Evolutionary conservation across 1,140 invertebrate species (phyloP), one percentile per base, ranked within the genome.

Genomic region (Scaptomyza hsui): DNA sequence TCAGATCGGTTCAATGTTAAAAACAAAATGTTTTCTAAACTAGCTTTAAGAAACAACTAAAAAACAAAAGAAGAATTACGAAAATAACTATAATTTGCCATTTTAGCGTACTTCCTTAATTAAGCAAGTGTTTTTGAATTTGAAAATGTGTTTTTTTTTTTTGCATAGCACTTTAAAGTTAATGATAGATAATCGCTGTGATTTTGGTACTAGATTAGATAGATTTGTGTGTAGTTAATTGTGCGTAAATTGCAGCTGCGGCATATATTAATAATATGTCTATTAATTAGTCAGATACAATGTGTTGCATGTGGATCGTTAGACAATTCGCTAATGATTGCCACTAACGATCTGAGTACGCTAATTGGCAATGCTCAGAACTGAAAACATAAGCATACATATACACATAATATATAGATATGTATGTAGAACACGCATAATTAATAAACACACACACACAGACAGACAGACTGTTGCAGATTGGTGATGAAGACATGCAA

Each of bases 261-360:
- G 44, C 45, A 61, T 39, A 49, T 41, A 51, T 39, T 62, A 53
- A 53, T 62, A 24, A 15, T 52, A 37, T 69, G 41, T 48, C 48
- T 62, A 69, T 69, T 69, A 69, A 69, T 69, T 62, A 69, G 57
- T 32, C 52, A 45, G 32, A 45, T 48, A 15, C 53, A 57, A 53
- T 56, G 42, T 41, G 24, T 61, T 61, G 32, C 57, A 61, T 45
- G 60, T 70, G 67, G 60, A 70, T 70, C 60, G 60, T 70, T 70
- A 70, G 67, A 70, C 51, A 56, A 63, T 49, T 56, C 67, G 67
- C 67, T 70, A 70, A 70, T 70, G 67, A 70, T 70, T 42, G 32
- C 60, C 62, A 39, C 67, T 64, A 70, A 70, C 67, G 67, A 70
- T 19, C 67, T 70, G 67, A 42, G 21, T 63, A 47, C 51, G 44